A percentile compares a stretch with the other conserved stretches of the same genome.
These are phyloP conservation scores for Clinocottus analis DNA, from an alignment of 2,113 vertebrate genomes.

Conservation along the genomic window DNA sequence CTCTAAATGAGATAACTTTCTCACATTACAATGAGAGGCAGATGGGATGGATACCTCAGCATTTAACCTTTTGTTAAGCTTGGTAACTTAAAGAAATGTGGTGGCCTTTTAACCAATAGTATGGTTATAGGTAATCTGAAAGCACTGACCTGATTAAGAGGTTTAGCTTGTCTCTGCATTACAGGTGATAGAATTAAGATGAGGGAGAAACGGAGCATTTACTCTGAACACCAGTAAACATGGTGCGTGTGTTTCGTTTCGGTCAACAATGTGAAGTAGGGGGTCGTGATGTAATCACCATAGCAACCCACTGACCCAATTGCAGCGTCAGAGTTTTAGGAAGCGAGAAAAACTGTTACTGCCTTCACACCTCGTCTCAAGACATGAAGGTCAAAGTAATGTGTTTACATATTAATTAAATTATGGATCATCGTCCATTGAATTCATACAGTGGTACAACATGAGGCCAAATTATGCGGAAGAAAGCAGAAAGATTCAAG, in stretches of 20 bases:
- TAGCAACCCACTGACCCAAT: slow-evolving; percentile 88
- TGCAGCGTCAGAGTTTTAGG: slow-evolving; percentile 63
- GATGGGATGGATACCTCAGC: too few species aligned
- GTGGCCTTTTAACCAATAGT: too few species aligned
- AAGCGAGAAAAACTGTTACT: slow-evolving; percentile 13
- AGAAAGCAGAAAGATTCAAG: not conserved
- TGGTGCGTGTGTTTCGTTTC: slow-evolving; percentile 20
- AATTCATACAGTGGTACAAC: not conserved
- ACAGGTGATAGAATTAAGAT: not conserved
- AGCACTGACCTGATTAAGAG: not conserved
- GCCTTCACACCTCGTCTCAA: not conserved
- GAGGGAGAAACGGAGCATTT: not conserved
- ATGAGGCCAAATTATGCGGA: not conserved
- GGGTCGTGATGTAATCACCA: slow-evolving; percentile 79
- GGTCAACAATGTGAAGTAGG: slow-evolving; percentile 73
- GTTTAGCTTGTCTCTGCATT: not conserved
- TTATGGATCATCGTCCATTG: too few species aligned
- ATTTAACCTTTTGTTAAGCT: too few species aligned
- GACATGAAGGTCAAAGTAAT: not conserved
- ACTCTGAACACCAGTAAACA: not conserved
- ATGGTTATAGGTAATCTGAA: too few species aligned
- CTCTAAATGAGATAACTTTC: not conserved
- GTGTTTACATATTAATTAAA: not conserved
- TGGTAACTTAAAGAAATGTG: too few species aligned
- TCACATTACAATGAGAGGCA: too few species aligned